These are phyloP conservation scores for Halichoerus grypus DNA, from an alignment of 2,113 vertebrate species.

Conservation along the genomic window DNA sequence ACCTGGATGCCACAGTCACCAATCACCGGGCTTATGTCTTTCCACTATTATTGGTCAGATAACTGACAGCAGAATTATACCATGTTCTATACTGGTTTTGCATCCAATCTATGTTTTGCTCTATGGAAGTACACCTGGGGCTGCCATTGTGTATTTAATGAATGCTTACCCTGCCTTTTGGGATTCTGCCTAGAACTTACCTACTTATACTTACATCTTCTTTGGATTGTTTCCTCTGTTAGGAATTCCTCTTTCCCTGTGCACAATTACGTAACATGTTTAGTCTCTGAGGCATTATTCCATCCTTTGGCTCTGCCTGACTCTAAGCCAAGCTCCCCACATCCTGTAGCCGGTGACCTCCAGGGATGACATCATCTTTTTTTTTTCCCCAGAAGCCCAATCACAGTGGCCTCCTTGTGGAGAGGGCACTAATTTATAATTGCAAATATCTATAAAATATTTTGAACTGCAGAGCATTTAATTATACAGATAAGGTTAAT, in stretches of 20 bases:
- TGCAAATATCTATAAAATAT: conserved; percentile 40
- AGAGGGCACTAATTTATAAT: background rate
- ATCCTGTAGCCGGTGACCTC: background rate
- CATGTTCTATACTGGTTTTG: background rate
- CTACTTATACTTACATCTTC: background rate
- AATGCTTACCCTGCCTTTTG: background rate
- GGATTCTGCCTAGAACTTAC: background rate
- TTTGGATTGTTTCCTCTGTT: background rate
- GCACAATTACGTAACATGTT: background rate
- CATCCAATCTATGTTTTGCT: background rate
- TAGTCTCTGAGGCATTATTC: background rate
- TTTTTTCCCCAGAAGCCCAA: background rate
- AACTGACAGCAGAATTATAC: background rate
- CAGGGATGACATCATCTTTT: background rate
- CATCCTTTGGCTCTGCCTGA: background rate
- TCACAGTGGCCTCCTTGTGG: background rate
- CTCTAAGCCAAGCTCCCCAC: background rate
- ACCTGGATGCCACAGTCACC: background rate
- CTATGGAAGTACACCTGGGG: background rate
- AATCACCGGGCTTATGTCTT: background rate
- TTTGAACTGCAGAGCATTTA: background rate
- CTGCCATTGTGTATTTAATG: background rate
- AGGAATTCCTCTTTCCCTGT: background rate
- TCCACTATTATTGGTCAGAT: background rate
- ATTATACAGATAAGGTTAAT: background rate